Conservation (phyloP, 2,113 vertebrate genomes). For the Entosphenus tridentatus region DNA sequence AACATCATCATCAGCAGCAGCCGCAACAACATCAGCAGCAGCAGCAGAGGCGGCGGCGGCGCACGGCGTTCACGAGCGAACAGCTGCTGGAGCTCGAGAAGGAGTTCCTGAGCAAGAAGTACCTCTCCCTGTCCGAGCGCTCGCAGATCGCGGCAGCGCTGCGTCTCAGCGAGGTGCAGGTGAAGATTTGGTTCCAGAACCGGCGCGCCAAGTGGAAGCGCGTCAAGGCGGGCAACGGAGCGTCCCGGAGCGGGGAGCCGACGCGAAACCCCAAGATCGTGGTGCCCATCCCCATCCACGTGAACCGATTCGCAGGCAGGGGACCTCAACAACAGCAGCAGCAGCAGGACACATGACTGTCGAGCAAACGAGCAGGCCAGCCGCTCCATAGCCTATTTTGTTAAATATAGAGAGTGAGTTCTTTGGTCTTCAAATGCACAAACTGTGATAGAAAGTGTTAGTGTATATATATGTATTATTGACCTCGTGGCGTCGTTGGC, state of each 20-base stretch:
- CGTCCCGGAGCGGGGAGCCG: slow-evolving; percentile 85
- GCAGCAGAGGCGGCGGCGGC: slow-evolving; percentile 39
- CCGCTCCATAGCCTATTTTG: too few relatives aligned
- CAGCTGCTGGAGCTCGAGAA: slow-evolving; percentile 95
- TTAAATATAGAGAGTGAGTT: too few relatives aligned
- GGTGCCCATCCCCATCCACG: slow-evolving; percentile 89
- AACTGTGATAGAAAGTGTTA: too few relatives aligned
- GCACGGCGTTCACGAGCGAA: slow-evolving; percentile 93
- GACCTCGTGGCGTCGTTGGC: too few relatives aligned
- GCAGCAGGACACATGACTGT: too few relatives aligned
- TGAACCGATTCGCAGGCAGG: slow-evolving; percentile 76
- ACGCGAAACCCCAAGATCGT: slow-evolving; percentile 92
- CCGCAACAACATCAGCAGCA: background rate
- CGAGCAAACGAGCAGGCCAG: too few relatives aligned
- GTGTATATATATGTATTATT: too few relatives aligned
- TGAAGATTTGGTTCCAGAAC: slow-evolving; percentile 99
- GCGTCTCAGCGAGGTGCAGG: slow-evolving; percentile 93
- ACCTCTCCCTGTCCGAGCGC: slow-evolving; percentile 83
- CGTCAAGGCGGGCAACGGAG: slow-evolving; percentile 89
- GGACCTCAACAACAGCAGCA: background rate
- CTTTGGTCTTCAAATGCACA: too few relatives aligned
- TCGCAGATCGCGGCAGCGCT: slow-evolving; percentile 94
- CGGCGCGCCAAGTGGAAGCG: slow-evolving; percentile 93
- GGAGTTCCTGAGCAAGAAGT: slow-evolving; percentile 97
- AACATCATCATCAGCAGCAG: too few relatives aligned